These are phyloP conservation scores for Drosophila sordidula DNA, from an alignment of 2,888 invertebrate genomes.

Conservation along the genomic window DNA sequence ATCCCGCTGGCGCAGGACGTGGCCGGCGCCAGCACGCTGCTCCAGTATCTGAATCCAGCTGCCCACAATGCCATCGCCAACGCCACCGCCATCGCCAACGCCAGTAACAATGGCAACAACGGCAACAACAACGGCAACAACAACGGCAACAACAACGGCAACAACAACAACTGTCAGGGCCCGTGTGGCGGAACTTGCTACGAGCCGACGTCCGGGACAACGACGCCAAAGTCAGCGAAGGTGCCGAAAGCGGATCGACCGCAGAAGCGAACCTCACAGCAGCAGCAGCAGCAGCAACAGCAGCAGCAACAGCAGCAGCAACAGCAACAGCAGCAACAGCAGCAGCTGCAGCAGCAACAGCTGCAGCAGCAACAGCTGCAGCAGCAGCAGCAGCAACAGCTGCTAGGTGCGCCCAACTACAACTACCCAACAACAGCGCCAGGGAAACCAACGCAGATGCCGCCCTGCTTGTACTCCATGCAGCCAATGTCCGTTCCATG, in stretches of 20 bases:
- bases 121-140: too few species aligned
- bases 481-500: slow-evolving; percentile 15
- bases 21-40: neutral
- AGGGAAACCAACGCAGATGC: neutral
- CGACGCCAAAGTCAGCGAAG: neutral
- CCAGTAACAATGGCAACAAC: too few species aligned
- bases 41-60: neutral
- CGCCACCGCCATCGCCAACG: too few species aligned
- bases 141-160: too few species aligned
- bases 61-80: too few species aligned
- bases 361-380: neutral
- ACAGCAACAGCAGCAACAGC: too few species aligned
- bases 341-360: neutral
- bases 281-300: too few species aligned
- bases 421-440: neutral
- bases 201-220: neutral
- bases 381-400: neutral
- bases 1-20: slow-evolving; percentile 1
- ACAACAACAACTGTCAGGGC: neutral
- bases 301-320: neutral
- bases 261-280: neutral
- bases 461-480: neutral
- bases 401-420: neutral
- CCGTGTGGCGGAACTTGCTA: neutral
- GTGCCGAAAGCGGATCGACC: neutral